Percentiles rank a stretch among this genome's conserved stretches.
These are phyloP conservation scores for Microtus ochrogaster DNA, from an alignment of 2,113 vertebrate species.

Conservation along the genomic window DNA sequence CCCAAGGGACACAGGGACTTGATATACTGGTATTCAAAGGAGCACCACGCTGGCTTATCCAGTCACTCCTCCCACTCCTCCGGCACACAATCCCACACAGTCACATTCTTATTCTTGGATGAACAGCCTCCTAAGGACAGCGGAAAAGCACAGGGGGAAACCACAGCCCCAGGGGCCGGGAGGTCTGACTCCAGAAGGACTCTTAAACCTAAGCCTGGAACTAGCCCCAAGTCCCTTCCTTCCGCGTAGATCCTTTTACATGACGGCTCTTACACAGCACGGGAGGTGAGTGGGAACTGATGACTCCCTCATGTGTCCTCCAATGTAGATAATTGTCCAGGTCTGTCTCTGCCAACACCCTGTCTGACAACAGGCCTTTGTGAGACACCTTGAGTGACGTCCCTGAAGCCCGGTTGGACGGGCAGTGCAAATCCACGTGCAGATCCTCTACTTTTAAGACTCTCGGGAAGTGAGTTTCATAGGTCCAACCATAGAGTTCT, in stretches of 20 bases:
- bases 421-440: not conserved
- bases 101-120: not conserved
- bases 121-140: fast-evolving
- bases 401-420: not conserved
- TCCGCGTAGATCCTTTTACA: no score
- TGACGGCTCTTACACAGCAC: no score
- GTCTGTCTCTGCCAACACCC: not conserved
- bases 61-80: not conserved
- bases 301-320: not conserved
- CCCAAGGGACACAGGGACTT: not conserved
- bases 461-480: not conserved
- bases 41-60: not conserved
- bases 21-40: not conserved
- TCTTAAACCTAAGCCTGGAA: not conserved
- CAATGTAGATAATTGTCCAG: not conserved
- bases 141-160: not conserved
- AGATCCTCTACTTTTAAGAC: not conserved
- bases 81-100: not conserved
- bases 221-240: not conserved
- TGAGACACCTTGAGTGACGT: not conserved
- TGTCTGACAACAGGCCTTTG: not conserved
- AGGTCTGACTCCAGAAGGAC: not conserved
- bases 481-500: not conserved
- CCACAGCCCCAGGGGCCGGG: not conserved
- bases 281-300: not conserved